Evolutionary conservation across 2,888 invertebrate genomes (phyloP), one percentile per base, ranked within the genome.

Genomic region (Xestia c-nigrum): DNA sequence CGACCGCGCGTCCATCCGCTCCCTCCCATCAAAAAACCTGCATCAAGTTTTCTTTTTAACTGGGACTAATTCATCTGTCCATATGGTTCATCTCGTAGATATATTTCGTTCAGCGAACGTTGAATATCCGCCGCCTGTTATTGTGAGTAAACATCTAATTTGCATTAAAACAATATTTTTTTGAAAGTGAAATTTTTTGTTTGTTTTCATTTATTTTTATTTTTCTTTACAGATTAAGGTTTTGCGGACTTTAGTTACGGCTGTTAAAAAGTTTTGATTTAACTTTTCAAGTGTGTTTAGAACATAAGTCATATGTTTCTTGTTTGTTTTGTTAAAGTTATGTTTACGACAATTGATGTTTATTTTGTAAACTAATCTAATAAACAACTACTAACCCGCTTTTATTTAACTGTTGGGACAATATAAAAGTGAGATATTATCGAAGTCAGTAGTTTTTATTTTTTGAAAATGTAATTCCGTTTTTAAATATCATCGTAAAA

Each of bases 21-120:
- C 84, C 87, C 91, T 92, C 91, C 90, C 91, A 89, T 92, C n/a
- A 91, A 88, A 80, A 87, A 88, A 85, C 72, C 87, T 86, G 84
- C 74, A 89, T 78, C 77, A 91, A 92, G 92, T 94, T 96, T 95
- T 89, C 87, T 92, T 93, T 90, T 89, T 90, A 93, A 92, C 94
- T 94, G 93, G 87, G 87, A 94, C 92, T 93, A 93, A 93, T 91
- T 93, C 91, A 96, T 94, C 97, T 96, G 97, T 97, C 98, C 98
- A 98, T 98, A 98, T 98, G 98, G 98, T 98, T 97, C 98, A 98
- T 97, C 98, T 98, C 97, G 97, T 98, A 96, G 98, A 98, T 97
- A 97, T 98, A 96, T 98, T 98, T 97, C 98, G 97, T 97, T 98
- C 98, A 97, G 98, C 97, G 97, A 97, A 97, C 95, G 97, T 98